Evolutionary conservation across 2,797 vertebrate species (phyloP).

Genomic region (Anas bernieri): DNA sequence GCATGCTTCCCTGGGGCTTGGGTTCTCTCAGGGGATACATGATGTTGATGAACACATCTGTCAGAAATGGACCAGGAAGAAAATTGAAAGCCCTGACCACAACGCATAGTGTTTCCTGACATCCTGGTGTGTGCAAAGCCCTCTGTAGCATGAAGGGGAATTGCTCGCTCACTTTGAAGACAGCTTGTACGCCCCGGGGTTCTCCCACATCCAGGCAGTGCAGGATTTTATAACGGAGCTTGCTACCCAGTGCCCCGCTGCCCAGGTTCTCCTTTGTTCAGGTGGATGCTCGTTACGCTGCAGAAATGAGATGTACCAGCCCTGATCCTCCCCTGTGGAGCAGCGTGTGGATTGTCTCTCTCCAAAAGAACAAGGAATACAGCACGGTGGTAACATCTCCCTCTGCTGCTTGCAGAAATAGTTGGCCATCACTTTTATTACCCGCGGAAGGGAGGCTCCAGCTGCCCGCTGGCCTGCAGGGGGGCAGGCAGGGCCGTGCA

Average conservation of each 20-base stretch:
- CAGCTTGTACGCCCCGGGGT: neutral
- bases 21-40: neutral
- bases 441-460: neutral
- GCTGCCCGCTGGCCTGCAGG: neutral
- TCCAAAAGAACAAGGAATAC: neutral
- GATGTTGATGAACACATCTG: neutral
- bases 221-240: neutral
- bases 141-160: neutral
- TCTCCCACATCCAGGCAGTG: neutral
- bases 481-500: neutral
- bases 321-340: neutral
- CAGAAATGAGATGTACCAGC: neutral
- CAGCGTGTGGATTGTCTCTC: neutral
- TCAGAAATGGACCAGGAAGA: neutral
- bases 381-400: neutral
- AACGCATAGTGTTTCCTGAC: neutral
- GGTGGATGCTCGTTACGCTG: neutral
- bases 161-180: fast-evolving
- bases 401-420: neutral
- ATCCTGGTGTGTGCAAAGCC: neutral
- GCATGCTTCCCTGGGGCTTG: neutral
- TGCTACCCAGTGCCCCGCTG: neutral
- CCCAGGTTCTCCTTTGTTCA: neutral
- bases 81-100: neutral
- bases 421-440: neutral